A percentile compares a stretch with the other conserved stretches of the same genome.
These are phyloP conservation scores for Thumatha senex DNA, from an alignment of 2,888 invertebrate genomes.

Conservation along the genomic window DNA sequence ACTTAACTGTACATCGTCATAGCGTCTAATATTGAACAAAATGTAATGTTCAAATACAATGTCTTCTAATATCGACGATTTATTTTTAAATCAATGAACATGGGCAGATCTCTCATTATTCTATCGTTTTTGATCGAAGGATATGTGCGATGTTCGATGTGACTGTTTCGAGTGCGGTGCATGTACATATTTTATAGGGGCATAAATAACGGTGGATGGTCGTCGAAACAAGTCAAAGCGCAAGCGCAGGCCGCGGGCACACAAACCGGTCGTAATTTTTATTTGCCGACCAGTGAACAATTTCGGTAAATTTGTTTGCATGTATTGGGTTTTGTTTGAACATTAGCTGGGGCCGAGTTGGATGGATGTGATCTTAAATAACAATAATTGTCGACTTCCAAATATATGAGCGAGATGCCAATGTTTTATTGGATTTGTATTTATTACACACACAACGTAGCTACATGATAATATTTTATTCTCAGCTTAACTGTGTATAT, in stretches of 20 bases:
- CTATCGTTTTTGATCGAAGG: slow-evolving; percentile 65
- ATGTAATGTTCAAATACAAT: slow-evolving; percentile 23
- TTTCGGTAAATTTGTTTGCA: slow-evolving; percentile 80
- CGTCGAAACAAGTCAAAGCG: slow-evolving; percentile 37
- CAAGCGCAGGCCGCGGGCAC: slow-evolving; percentile 51
- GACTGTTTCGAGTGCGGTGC: slow-evolving; percentile 52
- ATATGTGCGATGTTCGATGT: slow-evolving; percentile 42
- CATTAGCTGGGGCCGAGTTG: slow-evolving; percentile 66
- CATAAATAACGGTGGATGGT: slow-evolving; percentile 64
- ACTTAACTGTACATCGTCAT: too few species aligned
- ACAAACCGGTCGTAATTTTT: slow-evolving; percentile 71
- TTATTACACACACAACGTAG: slow-evolving; percentile 37
- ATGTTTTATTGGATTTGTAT: slow-evolving; percentile 35
- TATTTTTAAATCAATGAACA: slow-evolving; percentile 30
- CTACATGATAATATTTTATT: slow-evolving; percentile 39
- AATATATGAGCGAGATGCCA: slow-evolving; percentile 33
- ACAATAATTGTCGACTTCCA: slow-evolving; percentile 57
- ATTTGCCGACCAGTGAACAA: slow-evolving; percentile 66
- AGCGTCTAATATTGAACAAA: too few species aligned
- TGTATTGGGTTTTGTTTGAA: slow-evolving; percentile 68
- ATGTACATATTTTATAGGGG: slow-evolving; percentile 74
- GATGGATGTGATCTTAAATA: slow-evolving; percentile 67
- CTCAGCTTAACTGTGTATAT: slow-evolving; percentile 10
- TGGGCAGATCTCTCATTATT: slow-evolving; percentile 55
- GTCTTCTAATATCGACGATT: slow-evolving; percentile 36